Evolutionary conservation across 2,797 vertebrate species (phyloP), one percentile per base, ranked within the genome.

Genomic region (Melanotaenia nigrans): DNA sequence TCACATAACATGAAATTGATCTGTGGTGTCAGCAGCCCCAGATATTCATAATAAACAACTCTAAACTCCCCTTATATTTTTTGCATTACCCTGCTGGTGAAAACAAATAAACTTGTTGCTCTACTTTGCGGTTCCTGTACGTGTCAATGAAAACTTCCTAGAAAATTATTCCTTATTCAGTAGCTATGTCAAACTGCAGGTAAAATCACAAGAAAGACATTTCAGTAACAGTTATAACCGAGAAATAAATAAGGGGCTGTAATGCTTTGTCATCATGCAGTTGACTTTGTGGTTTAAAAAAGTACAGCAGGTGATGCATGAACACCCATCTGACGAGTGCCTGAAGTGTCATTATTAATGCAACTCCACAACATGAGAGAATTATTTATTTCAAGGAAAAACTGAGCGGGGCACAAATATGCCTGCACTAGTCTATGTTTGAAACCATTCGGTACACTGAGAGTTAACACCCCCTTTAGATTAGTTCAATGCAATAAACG

Each of bases 401-500:
- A 56, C n/a, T 14, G 10, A 38, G 14, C 10, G 28, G 0, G 1
- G 4, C 30, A 13, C 55, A 69, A 56, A 61, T 55, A 18, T 42
- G 3, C 20, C n/a, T 51, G 33, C 69, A 66, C 62, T 4, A 25
- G 51, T 62, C n/a, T 9, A 22, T 16, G 30, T 58, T 30, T 49
- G 20, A 42, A 75, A 66, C 18, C 40, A 12, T 20, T 18, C 5
- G 47, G 18, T 28, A 35, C 30, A 12, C 0, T 9, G 12, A 49
- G 51, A 70, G 77, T 57, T 56, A 69, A 56, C 25, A 0, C 51
- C 53, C 38, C 45, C 51, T 65, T 70, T 63, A 57, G 24, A 75
- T 83, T 61, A 68, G 47, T 78, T 72, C n/a, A 61, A 66, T 74
- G 47, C 68, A 81, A 76, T 73, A 76, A 73, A 75, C 30, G 66